Conservation (phyloP, 2,113 vertebrate species). For the Puffinus mauretanicus region DNA sequence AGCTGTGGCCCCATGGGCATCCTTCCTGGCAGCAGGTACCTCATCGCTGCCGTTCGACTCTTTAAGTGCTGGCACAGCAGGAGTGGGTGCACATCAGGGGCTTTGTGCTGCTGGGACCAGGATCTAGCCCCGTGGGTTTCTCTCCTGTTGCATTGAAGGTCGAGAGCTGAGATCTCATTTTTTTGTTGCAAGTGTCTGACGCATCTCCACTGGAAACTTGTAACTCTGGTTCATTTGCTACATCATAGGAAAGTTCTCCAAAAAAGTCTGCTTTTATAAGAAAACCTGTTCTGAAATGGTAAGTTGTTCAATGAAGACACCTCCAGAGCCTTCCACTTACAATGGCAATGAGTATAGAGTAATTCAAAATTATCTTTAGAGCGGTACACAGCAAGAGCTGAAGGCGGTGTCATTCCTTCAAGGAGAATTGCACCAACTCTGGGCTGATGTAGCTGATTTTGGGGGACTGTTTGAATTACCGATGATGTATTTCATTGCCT, state of each 20-base stretch:
- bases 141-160: neutral
- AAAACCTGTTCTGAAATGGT: neutral
- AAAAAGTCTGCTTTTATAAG: neutral
- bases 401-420: neutral
- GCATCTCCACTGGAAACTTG: neutral
- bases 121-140: neutral
- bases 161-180: neutral
- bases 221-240: neutral
- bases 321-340: neutral
- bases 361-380: neutral
- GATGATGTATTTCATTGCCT: neutral
- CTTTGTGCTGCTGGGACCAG: neutral
- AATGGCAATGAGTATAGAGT: neutral
- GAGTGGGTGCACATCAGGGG: neutral
- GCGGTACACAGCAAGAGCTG: neutral
- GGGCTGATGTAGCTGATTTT: neutral
- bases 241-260: neutral
- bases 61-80: neutral
- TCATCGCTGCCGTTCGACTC: rapidly evolving
- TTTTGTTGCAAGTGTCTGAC: neutral
- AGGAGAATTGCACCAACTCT: neutral
- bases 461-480: too few relatives aligned
- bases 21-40: neutral
- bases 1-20: neutral
- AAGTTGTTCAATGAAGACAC: neutral